These are phyloP conservation scores for Chorisops tibialis DNA, from an alignment of 2,888 invertebrate species.

Conservation along the genomic window DNA sequence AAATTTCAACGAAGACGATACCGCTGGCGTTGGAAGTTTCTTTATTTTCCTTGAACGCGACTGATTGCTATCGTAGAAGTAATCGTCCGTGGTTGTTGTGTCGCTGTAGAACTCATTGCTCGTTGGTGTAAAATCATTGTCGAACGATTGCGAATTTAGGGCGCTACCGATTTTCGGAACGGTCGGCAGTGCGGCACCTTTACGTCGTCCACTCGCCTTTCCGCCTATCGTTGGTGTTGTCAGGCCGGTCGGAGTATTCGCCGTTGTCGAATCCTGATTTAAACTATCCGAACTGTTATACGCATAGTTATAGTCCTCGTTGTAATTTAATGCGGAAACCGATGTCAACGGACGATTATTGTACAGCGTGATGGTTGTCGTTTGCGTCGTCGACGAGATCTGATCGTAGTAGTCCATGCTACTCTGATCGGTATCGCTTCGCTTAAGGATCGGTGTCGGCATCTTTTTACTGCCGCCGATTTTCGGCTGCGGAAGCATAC, in stretches of 20 bases:
- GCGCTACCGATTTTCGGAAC: slow-evolving; percentile 16
- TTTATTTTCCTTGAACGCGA: slow-evolving; percentile 32
- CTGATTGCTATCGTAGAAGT: slow-evolving; percentile 10
- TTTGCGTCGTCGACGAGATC: slow-evolving; percentile 40
- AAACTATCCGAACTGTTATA: slow-evolving; percentile 66
- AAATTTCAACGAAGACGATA: neutral
- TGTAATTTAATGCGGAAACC: slow-evolving; percentile 53
- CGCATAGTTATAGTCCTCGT: slow-evolving; percentile 69
- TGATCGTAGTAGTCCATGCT: neutral
- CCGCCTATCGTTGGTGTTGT: neutral
- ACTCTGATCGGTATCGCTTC: slow-evolving; percentile 19
- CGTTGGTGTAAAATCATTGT: slow-evolving; percentile 5
- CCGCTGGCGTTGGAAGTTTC: slow-evolving; percentile 43
- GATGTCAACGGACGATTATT: slow-evolving; percentile 34
- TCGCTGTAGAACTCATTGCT: neutral
- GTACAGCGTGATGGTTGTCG: slow-evolving; percentile 32
- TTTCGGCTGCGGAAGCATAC: slow-evolving; percentile 32
- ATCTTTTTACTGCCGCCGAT: slow-evolving; percentile 26
- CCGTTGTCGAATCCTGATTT: slow-evolving; percentile 39
- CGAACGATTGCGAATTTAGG: slow-evolving; percentile 19
- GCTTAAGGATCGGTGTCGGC: slow-evolving; percentile 24
- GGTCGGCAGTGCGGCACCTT: slow-evolving; percentile 31
- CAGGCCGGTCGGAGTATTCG: slow-evolving; percentile 33
- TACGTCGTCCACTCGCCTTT: slow-evolving; percentile 27
- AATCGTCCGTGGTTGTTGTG: slow-evolving; percentile 12